Evolutionary conservation across 37 sponge, comb jelly and placozoan genomes (phyloP), one percentile per base, ranked within the genome.

Genomic region (Beroe ovata): DNA sequence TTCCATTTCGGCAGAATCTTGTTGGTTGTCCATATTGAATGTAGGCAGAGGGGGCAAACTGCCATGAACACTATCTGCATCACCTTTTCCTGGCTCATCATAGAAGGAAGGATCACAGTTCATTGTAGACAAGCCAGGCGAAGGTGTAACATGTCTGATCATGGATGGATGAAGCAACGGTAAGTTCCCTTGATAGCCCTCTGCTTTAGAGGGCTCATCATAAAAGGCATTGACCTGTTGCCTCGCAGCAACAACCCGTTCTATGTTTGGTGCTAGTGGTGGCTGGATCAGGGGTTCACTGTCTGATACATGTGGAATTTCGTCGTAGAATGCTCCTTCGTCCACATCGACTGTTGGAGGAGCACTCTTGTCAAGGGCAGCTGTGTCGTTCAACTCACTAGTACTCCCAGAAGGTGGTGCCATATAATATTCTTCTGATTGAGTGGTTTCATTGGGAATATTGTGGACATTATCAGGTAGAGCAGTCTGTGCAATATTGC

Each of bases 351-450:
- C n/a, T n/a, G n/a, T n/a, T n/a, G n/a, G n/a, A n/a, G n/a, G n/a
- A n/a, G n/a, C n/a, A n/a, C n/a, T n/a, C n/a, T n/a, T n/a, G 11
- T 47, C 54, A 6, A 47, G 6, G 54, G 6, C 11, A 47, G 54
- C 11, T 6, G 54, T 47, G 6, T 47, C 54, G 11, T 47, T 47
- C 11, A 6, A 6, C 54, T 47, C 54, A 47, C 11, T 11, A 66
- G 18, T 14, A 66, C 69, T 66, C 35, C 2, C 36, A 6, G 69
- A 14, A 29, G 69, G 69, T 4, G 69, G 69, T 30, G 30, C 69
- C 69, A 66, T 66, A 30, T 66, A 66, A 30, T 66, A 30, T 66
- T 30, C 35, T 33, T 66, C 69, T 14, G 69, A 18, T 32, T 25
- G 30, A 14, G 6, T 19, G 14, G 16, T 66, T 66, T 66, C 69